A percentile compares a stretch with the other conserved stretches of the same genome.
Evolutionary conservation across 2,113 vertebrate genomes (phyloP).

Genomic region (Cheilinus undulatus): DNA sequence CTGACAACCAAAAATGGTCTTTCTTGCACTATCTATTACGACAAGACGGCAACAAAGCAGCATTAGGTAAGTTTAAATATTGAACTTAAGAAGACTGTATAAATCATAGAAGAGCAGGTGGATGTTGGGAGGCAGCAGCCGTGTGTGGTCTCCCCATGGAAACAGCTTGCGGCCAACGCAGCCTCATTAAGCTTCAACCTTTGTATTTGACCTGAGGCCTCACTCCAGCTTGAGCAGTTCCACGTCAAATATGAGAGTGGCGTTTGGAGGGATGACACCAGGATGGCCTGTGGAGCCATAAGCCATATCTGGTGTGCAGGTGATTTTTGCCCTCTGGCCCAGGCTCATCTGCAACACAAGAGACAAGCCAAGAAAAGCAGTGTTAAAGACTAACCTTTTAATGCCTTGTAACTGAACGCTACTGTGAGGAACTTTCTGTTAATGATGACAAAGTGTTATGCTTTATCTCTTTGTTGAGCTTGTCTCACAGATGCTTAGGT

Average conservation of each 20-base stretch:
- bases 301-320: slow-evolving; percentile 97
- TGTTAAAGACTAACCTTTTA: neutral
- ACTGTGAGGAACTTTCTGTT: no score
- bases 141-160: slow-evolving; percentile 59
- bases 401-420: no score
- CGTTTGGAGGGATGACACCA: slow-evolving; percentile 97
- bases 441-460: no score
- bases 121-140: slow-evolving; percentile 64
- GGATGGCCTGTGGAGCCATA: slow-evolving; percentile 96
- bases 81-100: slow-evolving; percentile 66
- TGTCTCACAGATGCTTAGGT: no score
- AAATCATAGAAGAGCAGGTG: slow-evolving; percentile 56
- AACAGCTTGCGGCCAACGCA: slow-evolving; percentile 38
- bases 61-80: slow-evolving; percentile 72
- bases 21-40: slow-evolving; percentile 61
- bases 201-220: slow-evolving; percentile 77
- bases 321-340: slow-evolving; percentile 97
- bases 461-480: no score
- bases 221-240: slow-evolving; percentile 97
- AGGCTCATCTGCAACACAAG: slow-evolving; percentile 90
- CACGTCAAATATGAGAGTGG: slow-evolving; percentile 98
- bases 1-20: slow-evolving; percentile 56
- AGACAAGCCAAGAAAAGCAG: neutral
- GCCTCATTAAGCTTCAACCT: slow-evolving; percentile 39
- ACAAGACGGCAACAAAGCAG: slow-evolving; percentile 77